These are phyloP conservation scores for Cynodonichthys magdalenae DNA, from an alignment of 2,797 vertebrate genomes.

Conservation along the genomic window DNA sequence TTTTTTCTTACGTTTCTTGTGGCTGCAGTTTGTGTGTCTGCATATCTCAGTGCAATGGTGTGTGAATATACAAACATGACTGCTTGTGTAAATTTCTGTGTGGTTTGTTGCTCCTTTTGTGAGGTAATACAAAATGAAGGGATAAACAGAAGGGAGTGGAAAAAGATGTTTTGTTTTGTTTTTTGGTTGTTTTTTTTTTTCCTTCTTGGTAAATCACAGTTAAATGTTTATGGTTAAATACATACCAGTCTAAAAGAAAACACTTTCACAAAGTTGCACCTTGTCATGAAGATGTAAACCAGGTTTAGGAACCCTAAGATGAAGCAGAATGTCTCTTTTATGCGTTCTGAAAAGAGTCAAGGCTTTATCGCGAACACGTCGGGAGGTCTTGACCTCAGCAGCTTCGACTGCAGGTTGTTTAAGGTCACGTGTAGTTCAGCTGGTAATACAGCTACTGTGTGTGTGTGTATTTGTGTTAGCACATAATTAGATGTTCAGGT, in stretches of 20 bases:
- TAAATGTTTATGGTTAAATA: neutral
- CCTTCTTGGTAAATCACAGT: neutral
- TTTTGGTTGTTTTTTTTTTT: neutral
- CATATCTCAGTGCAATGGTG: conserved; percentile 39
- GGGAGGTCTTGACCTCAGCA: conserved; percentile 34
- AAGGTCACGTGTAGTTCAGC: conserved; percentile 64
- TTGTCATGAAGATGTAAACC: conserved; percentile 29
- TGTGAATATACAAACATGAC: conserved; percentile 55
- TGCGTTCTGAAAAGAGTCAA: conserved; percentile 27
- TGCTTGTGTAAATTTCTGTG: conserved; percentile 31
- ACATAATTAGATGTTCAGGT: conserved; percentile 9
- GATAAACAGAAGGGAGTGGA: conserved; percentile 1
- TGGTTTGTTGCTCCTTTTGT: conserved; percentile 18
- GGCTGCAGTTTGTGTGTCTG: conserved; percentile 29
- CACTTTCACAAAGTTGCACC: conserved; percentile 8
- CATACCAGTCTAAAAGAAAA: conserved; percentile 1
- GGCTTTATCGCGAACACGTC: conserved; percentile 25
- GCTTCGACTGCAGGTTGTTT: conserved; percentile 56
- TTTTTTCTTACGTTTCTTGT: conserved; percentile 38
- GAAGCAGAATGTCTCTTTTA: conserved; percentile 28
- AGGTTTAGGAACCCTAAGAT: conserved; percentile 14
- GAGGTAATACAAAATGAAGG: neutral
- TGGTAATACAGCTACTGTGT: conserved; percentile 28
- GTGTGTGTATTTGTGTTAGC: conserved; percentile 7
- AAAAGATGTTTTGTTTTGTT: neutral